Evolutionary conservation across 2,797 vertebrate species (phyloP), one percentile per base, ranked within the genome.

Genomic region (Bufotes viridis): DNA sequence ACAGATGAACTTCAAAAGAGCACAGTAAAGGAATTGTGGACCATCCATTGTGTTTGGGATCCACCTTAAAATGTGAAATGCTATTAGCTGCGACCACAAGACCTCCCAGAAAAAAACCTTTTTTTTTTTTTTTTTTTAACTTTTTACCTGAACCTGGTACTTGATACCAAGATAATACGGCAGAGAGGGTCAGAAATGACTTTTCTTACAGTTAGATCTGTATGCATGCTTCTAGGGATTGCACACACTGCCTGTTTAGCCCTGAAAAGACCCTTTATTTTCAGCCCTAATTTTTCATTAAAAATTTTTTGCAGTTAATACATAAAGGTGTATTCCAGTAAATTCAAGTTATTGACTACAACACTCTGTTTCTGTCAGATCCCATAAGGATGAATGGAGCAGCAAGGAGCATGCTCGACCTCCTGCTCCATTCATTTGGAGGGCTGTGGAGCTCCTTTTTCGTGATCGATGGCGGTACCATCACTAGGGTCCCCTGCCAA

Each of bases 21-120:
- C 29, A 34, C 20, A 1, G 2, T 29, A 20, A 60, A 79, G 24
- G 26, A n/a, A 58, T 29, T 58, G 9, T 60, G 15, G 34, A 34
- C 57, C 42, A 61, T 34, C 57, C 26, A 80, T 61, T 80, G 12
- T 80, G 42, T 61, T 11, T 57, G 7, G 49, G 17, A 7, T 20
- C 24, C 4, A 12, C 24, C 49, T 70, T 26, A 70, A 29, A 53
- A 29, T 55, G 78, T 18, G 26, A 29, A 69, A 10, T 53, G 75
- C 6, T 42, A 7, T 9, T 57, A 55, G 7, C 24, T 58, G 29
- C 26, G 26, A 49, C 51, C 26, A 87, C 58, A 84, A n/a, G 67
- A 74, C 26, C 65, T 84, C 61, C 42, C 80, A 82, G 60, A 63
- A 81, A 81, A 81, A 34, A 34, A 34, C 34, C n/a, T n/a, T n/a